These are phyloP conservation scores for Silurus glanis DNA, from an alignment of 2,113 vertebrate species.

Conservation along the genomic window DNA sequence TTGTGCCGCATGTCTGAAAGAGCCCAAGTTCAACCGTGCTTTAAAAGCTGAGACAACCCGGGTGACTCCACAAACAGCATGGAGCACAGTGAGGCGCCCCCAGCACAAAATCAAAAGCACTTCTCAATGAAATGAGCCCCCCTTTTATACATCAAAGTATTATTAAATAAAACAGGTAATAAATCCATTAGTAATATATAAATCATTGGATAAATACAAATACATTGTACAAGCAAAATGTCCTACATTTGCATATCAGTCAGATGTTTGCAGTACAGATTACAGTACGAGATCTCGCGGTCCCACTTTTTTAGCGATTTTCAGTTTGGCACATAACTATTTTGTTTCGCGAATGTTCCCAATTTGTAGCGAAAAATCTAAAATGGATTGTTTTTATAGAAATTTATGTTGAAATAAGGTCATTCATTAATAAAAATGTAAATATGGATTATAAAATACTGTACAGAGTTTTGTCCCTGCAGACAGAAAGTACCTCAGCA, in stretches of 20 bases:
- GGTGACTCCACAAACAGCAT: conserved; percentile 50
- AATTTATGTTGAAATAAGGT: too few relatives aligned
- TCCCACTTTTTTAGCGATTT: too few relatives aligned
- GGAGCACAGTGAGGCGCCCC: conserved; percentile 41
- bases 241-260: not conserved
- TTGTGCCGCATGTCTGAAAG: conserved; percentile 36
- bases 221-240: not conserved
- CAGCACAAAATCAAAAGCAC: conserved; percentile 52
- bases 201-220: not conserved
- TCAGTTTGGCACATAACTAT: too few relatives aligned
- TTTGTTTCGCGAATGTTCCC: too few relatives aligned
- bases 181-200: not conserved
- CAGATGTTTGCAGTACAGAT: not conserved
- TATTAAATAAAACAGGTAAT: not conserved
- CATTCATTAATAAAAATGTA: too few relatives aligned
- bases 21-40: conserved; percentile 26
- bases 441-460: too few relatives aligned
- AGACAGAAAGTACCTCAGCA: too few relatives aligned
- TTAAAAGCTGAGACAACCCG: conserved; percentile 28
- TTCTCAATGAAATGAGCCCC: conserved; percentile 47
- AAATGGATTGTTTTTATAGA: too few relatives aligned
- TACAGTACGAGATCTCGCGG: too few relatives aligned
- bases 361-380: too few relatives aligned
- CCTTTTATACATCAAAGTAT: conserved; percentile 27
- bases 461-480: too few relatives aligned